phyloP scores from a whole-genome alignment of 2,888 invertebrate species.

The Meliscaeva auricollis region DNA sequence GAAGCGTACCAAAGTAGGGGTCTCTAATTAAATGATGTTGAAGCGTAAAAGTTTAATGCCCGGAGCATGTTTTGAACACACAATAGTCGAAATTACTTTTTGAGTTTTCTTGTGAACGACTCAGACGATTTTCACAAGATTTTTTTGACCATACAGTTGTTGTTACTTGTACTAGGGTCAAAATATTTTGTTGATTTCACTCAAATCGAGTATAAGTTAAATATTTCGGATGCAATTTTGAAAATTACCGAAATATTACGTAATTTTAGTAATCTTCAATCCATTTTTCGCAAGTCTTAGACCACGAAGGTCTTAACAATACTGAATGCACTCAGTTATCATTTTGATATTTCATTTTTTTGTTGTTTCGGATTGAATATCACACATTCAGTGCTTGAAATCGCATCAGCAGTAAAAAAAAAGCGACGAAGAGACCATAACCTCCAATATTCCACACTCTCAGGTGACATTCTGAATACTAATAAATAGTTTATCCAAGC shows the following conservation, averaged over 20 bases:
- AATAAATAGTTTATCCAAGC: slow-evolving; percentile 63
- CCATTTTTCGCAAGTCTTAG: not conserved
- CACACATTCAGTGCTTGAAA: slow-evolving; percentile 45
- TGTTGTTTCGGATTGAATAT: slow-evolving; percentile 64
- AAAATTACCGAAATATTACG: not conserved
- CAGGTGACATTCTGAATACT: slow-evolving; percentile 73
- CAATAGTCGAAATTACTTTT: no score
- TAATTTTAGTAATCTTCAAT: not conserved
- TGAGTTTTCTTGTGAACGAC: no score
- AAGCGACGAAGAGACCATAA: slow-evolving; percentile 45
- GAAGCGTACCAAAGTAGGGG: slow-evolving; percentile 6
- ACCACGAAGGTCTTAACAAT: no score
- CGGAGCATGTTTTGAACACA: no score
- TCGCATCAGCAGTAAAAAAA: slow-evolving; percentile 17
- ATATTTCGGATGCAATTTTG: no score
- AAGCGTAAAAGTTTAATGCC: no score
- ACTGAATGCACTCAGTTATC: slow-evolving; percentile 38
- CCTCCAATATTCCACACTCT: slow-evolving; percentile 65
- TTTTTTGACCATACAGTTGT: no score
- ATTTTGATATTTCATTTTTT: slow-evolving; percentile 36
- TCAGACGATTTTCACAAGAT: no score
- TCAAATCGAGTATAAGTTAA: no score
- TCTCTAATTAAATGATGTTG: no score
- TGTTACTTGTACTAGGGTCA: no score
- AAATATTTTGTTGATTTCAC: no score